phyloP scores from a whole-genome alignment of 1,140 invertebrate genomes.

The Apis laboriosa region DNA sequence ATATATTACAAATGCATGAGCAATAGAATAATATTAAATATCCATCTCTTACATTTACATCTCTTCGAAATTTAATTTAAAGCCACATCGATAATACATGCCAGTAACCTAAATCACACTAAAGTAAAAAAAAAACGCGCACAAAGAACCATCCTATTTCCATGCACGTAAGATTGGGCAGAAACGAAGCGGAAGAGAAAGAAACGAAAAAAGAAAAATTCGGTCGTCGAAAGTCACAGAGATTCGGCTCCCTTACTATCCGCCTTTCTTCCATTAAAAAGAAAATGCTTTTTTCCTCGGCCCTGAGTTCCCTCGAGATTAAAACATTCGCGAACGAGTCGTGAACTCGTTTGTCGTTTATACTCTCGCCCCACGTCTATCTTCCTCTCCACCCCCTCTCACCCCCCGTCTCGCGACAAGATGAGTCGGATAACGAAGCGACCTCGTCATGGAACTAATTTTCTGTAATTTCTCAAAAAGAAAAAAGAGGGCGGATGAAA shows the following conservation, averaged over 20 bases:
- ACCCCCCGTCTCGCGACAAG: constrained; percentile 46
- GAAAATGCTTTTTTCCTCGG: constrained; percentile 61
- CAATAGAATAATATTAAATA: no score
- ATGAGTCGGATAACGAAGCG: constrained; percentile 75
- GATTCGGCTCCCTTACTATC: constrained; percentile 42
- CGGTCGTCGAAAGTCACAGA: constrained; percentile 29
- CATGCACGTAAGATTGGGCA: background rate
- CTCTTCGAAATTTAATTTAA: no score
- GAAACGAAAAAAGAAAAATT: constrained; percentile 46
- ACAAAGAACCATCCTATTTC: background rate
- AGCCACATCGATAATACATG: no score
- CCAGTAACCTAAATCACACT: no score
- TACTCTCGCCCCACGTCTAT: constrained; percentile 30
- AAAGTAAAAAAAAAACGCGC: no score
- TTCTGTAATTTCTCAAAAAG: constrained; percentile 77
- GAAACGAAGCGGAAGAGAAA: no score
- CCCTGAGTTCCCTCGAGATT: constrained; percentile 65
- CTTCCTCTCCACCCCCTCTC: constrained; percentile 1
- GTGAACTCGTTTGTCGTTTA: constrained; percentile 72
- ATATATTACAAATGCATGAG: no score
- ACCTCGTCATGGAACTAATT: constrained; percentile 75
- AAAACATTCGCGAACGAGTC: constrained; percentile 71
- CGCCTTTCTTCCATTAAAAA: constrained; percentile 64
- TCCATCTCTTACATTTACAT: no score
- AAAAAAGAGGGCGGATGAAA: background rate